Conservation (phyloP, 2,888 invertebrate species). For the Cosmia trapezina region DNA sequence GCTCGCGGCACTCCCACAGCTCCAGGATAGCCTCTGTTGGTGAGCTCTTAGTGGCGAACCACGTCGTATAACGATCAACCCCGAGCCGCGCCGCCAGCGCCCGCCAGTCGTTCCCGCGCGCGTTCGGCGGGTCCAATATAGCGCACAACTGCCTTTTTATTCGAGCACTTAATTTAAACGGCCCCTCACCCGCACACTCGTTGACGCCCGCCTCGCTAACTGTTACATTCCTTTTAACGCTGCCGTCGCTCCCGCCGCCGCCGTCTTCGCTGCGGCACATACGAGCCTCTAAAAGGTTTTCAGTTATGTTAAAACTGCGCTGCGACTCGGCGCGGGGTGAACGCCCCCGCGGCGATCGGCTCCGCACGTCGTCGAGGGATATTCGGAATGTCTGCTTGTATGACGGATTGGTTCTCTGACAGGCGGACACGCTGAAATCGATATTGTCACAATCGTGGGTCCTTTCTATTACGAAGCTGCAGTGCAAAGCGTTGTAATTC, state of each 20-base stretch:
- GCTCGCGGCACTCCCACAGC: conserved; percentile 98
- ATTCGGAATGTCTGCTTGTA: conserved; percentile 88
- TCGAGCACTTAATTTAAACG: conserved; percentile 91
- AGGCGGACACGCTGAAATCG: conserved; percentile 86
- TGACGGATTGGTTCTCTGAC: conserved; percentile 87
- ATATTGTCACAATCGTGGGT: conserved; percentile 90
- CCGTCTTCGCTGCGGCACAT: conserved; percentile 86
- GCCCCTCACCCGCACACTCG: conserved; percentile 91
- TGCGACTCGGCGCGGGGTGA: conserved; percentile 87
- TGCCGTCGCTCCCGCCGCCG: conserved; percentile 79
- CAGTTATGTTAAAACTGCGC: conserved; percentile 87
- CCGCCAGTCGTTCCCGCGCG: conserved; percentile 98
- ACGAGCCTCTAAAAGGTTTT: conserved; percentile 86
- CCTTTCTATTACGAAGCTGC: conserved; percentile 95
- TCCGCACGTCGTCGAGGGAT: conserved; percentile 85
- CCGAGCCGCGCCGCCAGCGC: conserved; percentile 97
- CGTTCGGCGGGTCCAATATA: conserved; percentile 97
- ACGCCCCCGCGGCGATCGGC: conserved; percentile 86
- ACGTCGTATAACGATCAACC: conserved; percentile 98
- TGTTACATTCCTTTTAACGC: conserved; percentile 88
- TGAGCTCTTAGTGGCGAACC: conserved; percentile 98
- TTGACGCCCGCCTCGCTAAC: conserved; percentile 91
- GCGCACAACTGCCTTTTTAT: conserved; percentile 89
- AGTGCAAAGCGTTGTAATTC: conserved; percentile 96
- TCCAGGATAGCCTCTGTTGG: conserved; percentile 99